phyloP scores from a whole-genome alignment of 2,888 invertebrate genomes.

The Orthonevra nobilis region DNA sequence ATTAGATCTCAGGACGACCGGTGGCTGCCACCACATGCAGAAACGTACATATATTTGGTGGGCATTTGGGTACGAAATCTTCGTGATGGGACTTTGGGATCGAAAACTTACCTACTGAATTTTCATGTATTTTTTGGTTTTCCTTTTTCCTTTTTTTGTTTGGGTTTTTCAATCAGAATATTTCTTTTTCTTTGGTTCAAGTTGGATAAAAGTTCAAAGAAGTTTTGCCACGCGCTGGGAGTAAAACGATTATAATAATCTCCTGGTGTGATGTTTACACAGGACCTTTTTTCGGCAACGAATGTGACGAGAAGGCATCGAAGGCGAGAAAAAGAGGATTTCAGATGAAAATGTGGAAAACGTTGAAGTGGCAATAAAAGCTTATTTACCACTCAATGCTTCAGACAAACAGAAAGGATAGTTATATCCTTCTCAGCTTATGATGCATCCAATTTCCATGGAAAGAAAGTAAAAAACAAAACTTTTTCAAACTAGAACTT shows the following conservation, averaged over 20 bases:
- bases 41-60: neutral
- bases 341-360: neutral
- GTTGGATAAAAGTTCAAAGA: neutral
- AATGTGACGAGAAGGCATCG: constrained; percentile 1
- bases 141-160: neutral
- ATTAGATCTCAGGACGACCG: neutral
- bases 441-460: neutral
- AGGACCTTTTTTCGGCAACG: constrained; percentile 11
- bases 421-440: neutral
- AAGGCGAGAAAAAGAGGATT: neutral
- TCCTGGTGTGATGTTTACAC: constrained; percentile 18
- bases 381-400: constrained; percentile 13
- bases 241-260: neutral
- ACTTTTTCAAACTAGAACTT: too few species aligned
- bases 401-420: neutral
- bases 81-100: neutral
- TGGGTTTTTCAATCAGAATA: neutral
- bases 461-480: too few species aligned
- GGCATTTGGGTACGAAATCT: constrained; percentile 7
- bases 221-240: constrained; percentile 29
- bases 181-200: neutral
- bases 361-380: constrained; percentile 35
- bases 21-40: neutral
- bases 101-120: constrained; percentile 14
- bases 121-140: constrained; percentile 10